Base-by-base conservation (phyloP, 2,888 invertebrate species). In the Marronus borbonicus region DNA sequence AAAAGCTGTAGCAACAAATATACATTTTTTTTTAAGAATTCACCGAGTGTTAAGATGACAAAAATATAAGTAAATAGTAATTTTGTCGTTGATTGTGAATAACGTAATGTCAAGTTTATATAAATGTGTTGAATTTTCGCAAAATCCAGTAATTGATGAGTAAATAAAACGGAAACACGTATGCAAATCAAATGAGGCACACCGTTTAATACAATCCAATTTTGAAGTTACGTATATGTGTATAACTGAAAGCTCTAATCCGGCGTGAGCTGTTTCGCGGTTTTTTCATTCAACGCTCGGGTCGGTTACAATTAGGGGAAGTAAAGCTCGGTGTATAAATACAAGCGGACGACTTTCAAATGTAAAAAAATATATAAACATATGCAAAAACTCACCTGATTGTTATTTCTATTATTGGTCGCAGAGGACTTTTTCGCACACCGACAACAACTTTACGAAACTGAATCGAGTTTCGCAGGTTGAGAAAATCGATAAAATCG, bases 401-500 rank as follows among this genome's bases (percentile, higher is more conserved):
- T 68, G 36, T 36, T 24, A 72, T 20, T 60, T 72, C 4, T 44
- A 7, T 52, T 28, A 39, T 36, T 65, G 20, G 49, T 68, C 7
- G 39, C 60, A 36, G 44, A 17, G 58, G 39, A 36, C 52, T 72
- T 72, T 72, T 72, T 72, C 72, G 60, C 72, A 72, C 72, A 31
- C 24, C 72, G 8, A 72, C 72, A 60, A 72, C 72, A 72, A 72
- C 72, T 72, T 72, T 72, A 60, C 58, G 39, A 72, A 72, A 72
- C 72, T 72, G 72, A 72, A 72, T 72, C 58, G 58, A 72, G 72
- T 60, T 72, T 72, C 58, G 20, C 60, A 39, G 72, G 72, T 44
- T 52, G 72, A 89, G 89, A 92, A 93, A 93, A 93, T 93, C 93
- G 93, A 93, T 93, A 91, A 90, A 91, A 91, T 91, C 91, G 90